phyloP scores from a whole-genome alignment of 1,140 invertebrate species.

The Pogonomyrmex barbatus region DNA sequence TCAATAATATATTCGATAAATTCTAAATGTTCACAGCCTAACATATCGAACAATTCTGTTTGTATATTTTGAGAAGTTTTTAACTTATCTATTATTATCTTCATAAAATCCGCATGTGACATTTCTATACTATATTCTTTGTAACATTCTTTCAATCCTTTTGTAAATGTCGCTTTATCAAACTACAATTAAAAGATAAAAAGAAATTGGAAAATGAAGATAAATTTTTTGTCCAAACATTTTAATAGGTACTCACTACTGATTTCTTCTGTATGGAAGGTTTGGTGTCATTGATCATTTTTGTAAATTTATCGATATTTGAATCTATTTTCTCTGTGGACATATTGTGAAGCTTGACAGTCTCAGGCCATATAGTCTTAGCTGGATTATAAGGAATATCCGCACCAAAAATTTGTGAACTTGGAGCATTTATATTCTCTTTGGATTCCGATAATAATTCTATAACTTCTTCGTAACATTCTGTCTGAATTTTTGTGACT shows the following conservation, averaged over 20 bases:
- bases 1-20: constrained; percentile 92
- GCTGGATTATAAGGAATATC: constrained; percentile 78
- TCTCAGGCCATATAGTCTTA: constrained; percentile 78
- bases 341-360: constrained; percentile 78
- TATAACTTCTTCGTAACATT: constrained; percentile 75
- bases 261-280: constrained; percentile 74
- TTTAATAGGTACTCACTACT: constrained; percentile 79
- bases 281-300: constrained; percentile 75
- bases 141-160: constrained; percentile 87
- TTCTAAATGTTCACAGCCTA: constrained; percentile 95
- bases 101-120: constrained; percentile 87
- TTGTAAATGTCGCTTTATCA: constrained; percentile 87
- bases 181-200: constrained; percentile 85
- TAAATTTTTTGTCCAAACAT: constrained; percentile 33
- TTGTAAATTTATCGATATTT: constrained; percentile 76
- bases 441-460: constrained; percentile 62
- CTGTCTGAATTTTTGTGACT: constrained; percentile 80
- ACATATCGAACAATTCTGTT: constrained; percentile 95
- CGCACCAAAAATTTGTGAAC: constrained; percentile 70
- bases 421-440: background rate
- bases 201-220: constrained; percentile 74
- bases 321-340: constrained; percentile 59
- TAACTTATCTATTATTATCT: constrained; percentile 88
- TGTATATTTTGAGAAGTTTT: constrained; percentile 90
- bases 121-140: constrained; percentile 83